Evolutionary conservation across 2,797 vertebrate genomes (phyloP), one percentile per base, ranked within the genome.

Genomic region (Adrianichthys oophorus): DNA sequence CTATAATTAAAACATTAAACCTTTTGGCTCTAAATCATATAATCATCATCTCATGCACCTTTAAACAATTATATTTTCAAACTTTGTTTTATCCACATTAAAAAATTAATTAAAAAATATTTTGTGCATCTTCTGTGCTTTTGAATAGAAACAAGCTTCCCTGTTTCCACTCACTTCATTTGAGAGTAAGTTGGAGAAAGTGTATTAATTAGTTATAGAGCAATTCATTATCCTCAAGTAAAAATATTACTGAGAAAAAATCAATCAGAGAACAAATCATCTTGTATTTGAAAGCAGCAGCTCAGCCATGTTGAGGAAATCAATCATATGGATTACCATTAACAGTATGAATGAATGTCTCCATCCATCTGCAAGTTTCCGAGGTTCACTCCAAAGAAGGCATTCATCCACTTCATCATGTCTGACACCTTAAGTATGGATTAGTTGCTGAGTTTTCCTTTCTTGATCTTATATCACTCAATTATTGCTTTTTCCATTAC

Each of bases 171-270:
- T 66, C 58, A 64, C 48, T 67, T 75, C 42, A 55, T 70, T 65
- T 26, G 29, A 62, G 44, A 44, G 61, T 52, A 52, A 52, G 42
- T 56, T 14, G 65, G 70, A 73, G 77, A 50, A 48, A 67, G 61
- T 21, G 79, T 84, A 70, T 74, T 71, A 69, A 59, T 67, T 43
- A 73, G 65, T 47, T 40, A 87, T 84, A 84, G 78, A 81, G 79
- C 68, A 58, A 48, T 75, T 74, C 61, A 65, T 52, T 44, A 3
- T 68, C 44, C 56, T 73, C 75, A 57, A 80, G 83, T 76, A 76
- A 73, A 72, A 56, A 62, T 65, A 17, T 15, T 76, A 70, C 67
- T 78, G 51, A 59, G 47, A 53, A 56, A 72, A 74, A 68, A 79
- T 72, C 76, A 51, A 77, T 75, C 77, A 70, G 56, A 70, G 56